phyloP scores from a whole-genome alignment of 1,140 invertebrate genomes.

The Drosophila ogumai region DNA sequence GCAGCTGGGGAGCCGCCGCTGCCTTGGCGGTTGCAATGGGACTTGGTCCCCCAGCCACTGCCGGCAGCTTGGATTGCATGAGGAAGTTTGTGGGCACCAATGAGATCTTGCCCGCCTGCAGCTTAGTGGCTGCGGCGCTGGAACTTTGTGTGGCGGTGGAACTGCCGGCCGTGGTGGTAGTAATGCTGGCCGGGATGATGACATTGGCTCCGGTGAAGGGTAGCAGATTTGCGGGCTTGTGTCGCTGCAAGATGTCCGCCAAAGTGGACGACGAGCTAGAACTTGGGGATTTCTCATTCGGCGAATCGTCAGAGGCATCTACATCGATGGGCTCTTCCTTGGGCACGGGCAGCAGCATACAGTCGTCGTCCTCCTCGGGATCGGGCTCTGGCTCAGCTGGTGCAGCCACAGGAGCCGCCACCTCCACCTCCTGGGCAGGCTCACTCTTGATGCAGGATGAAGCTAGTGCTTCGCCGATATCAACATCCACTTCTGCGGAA shows the following conservation, averaged over 20 bases:
- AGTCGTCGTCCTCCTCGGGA: slow-evolving; percentile 69
- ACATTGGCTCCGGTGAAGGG: slow-evolving; percentile 67
- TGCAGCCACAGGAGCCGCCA: slow-evolving; percentile 2
- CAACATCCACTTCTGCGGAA: slow-evolving; percentile 71
- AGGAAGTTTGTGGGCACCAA: slow-evolving; percentile 82
- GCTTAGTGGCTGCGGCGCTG: slow-evolving; percentile 23
- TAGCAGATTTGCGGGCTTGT: slow-evolving; percentile 50
- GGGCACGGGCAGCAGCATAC: slow-evolving; percentile 62
- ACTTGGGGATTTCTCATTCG: slow-evolving; percentile 25
- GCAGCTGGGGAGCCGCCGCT: slow-evolving; percentile 44
- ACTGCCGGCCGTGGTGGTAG: slow-evolving; percentile 40
- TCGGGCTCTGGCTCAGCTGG: slow-evolving; percentile 20
- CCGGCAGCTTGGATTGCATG: slow-evolving; percentile 72
- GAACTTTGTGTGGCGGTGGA: slow-evolving; percentile 26
- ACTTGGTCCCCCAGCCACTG: slow-evolving; percentile 32
- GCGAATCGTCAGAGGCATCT: slow-evolving; percentile 68
- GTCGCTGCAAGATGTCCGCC: slow-evolving; percentile 63
- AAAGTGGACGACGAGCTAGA: slow-evolving; percentile 55
- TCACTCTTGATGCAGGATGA: slow-evolving; percentile 73
- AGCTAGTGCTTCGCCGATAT: slow-evolving; percentile 76
- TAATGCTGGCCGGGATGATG: slow-evolving; percentile 63
- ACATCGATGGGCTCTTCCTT: slow-evolving; percentile 84
- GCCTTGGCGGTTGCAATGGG: slow-evolving; percentile 29
- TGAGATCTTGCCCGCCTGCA: slow-evolving; percentile 73
- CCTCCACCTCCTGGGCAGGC: slow-evolving; percentile 39